These are phyloP conservation scores for Rhinoptilus africanus DNA, from an alignment of 2,113 vertebrate species.

Conservation along the genomic window DNA sequence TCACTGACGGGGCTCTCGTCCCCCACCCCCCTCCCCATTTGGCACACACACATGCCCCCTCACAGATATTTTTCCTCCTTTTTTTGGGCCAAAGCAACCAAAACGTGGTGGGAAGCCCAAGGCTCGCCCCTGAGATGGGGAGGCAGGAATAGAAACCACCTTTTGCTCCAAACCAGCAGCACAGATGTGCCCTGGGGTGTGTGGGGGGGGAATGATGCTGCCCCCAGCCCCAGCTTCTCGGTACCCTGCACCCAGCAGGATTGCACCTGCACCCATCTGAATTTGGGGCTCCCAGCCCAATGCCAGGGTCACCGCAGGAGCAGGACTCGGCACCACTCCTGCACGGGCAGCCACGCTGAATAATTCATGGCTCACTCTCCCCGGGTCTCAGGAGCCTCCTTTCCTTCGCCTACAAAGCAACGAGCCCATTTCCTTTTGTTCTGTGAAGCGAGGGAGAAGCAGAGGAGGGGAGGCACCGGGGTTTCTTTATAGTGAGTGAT, in stretches of 20 bases:
- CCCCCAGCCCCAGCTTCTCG: neutral
- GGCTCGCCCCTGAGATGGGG: neutral
- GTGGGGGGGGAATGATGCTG: too few relatives aligned
- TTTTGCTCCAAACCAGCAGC: neutral
- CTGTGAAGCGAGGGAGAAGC: neutral
- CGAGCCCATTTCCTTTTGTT: neutral
- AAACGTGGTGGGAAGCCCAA: neutral
- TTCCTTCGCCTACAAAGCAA: neutral
- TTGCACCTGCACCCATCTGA: fast-evolving
- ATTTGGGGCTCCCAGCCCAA: fast-evolving
- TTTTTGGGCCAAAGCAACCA: neutral
- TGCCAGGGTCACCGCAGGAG: neutral
- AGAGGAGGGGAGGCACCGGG: neutral
- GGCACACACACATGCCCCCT: neutral
- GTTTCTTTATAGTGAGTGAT: neutral
- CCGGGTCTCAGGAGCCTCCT: neutral
- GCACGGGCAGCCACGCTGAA: neutral
- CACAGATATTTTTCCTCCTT: neutral
- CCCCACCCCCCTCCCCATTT: neutral
- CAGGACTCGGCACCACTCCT: neutral
- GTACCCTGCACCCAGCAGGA: neutral
- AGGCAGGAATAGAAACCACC: neutral
- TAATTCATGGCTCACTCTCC: neutral
- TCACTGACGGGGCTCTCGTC: fast-evolving
- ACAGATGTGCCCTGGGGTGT: fast-evolving